Evolutionary conservation across 2,113 vertebrate species (phyloP).

Genomic region (Symphodus melops): DNA sequence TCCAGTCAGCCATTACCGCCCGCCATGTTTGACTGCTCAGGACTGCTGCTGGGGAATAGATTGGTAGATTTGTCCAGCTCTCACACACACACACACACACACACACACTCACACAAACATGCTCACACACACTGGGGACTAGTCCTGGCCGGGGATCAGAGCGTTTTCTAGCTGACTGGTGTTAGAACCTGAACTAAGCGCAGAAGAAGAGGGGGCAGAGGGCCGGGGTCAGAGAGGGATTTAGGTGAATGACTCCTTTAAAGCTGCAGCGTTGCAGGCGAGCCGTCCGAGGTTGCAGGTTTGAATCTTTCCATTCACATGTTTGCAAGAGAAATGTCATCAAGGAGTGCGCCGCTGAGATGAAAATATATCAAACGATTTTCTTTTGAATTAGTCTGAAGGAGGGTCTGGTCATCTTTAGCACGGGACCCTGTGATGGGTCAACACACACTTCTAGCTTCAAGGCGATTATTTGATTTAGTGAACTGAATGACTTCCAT

Average conservation of each 20-base stretch:
- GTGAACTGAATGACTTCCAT: too few species aligned
- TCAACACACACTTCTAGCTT: too few species aligned
- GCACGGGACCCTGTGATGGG: too few species aligned
- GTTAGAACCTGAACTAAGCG: conserved; percentile 62
- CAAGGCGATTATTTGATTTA: too few species aligned
- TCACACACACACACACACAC: conserved; percentile 26
- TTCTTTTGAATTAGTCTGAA: background rate
- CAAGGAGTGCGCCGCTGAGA: too few species aligned
- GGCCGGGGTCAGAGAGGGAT: conserved; percentile 62
- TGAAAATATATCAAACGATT: background rate
- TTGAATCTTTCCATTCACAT: background rate
- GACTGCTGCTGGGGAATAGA: conserved; percentile 61
- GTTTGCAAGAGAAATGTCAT: too few species aligned
- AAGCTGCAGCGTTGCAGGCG: conserved; percentile 31
- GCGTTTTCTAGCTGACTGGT: conserved; percentile 72
- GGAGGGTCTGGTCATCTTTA: too few species aligned
- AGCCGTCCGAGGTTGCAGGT: conserved; percentile 44
- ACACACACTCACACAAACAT: conserved; percentile 67
- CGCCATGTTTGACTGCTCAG: conserved; percentile 71
- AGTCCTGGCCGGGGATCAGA: conserved; percentile 59
- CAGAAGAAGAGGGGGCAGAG: conserved; percentile 40
- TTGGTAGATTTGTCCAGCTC: conserved; percentile 68
- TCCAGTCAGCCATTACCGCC: conserved; percentile 68
- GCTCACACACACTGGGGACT: conserved; percentile 43
- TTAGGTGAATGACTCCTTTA: conserved; percentile 68